phyloP scores from a whole-genome alignment of 37 sponge, comb jelly and placozoan genomes.

The Halisarca cf. caerulea region DNA sequence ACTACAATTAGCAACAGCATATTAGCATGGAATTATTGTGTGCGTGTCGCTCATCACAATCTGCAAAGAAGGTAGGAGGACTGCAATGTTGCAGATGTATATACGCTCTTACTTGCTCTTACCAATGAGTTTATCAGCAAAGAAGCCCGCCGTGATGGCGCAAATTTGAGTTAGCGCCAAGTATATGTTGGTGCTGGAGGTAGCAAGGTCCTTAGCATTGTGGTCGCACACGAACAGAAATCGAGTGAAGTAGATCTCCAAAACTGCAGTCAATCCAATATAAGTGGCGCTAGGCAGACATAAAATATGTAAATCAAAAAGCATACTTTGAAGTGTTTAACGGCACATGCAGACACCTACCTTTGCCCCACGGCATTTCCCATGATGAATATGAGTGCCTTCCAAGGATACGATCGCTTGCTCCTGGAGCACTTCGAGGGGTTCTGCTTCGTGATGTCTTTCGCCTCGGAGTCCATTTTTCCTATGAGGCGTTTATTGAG shows the following conservation, averaged over 20 bases:
- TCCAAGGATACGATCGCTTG: constrained; percentile 30
- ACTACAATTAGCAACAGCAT: too few relatives aligned
- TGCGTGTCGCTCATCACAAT: too few relatives aligned
- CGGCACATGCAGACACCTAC: too few relatives aligned
- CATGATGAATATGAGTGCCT: constrained; percentile 42
- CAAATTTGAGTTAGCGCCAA: constrained; percentile 50
- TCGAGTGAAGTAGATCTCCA: constrained; percentile 63
- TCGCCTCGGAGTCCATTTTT: background rate
- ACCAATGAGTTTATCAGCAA: constrained; percentile 70
- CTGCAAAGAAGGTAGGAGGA: too few relatives aligned
- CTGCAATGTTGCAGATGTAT: too few relatives aligned
- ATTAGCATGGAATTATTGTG: too few relatives aligned
- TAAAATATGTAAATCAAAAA: background rate
- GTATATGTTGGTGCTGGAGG: constrained; percentile 51
- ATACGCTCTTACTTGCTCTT: too few relatives aligned
- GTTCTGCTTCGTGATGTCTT: too few relatives aligned
- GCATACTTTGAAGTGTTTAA: background rate
- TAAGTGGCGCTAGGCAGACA: background rate
- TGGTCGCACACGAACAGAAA: constrained; percentile 51
- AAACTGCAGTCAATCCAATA: constrained; percentile 61
- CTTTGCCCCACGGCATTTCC: constrained; percentile 47
- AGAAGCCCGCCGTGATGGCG: constrained; percentile 55
- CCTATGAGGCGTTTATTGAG: too few relatives aligned
- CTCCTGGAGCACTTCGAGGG: background rate
- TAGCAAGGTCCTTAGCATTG: constrained; percentile 22